Conservation (phyloP, 2,888 invertebrate genomes). For the Sepiola atlantica region DNA sequence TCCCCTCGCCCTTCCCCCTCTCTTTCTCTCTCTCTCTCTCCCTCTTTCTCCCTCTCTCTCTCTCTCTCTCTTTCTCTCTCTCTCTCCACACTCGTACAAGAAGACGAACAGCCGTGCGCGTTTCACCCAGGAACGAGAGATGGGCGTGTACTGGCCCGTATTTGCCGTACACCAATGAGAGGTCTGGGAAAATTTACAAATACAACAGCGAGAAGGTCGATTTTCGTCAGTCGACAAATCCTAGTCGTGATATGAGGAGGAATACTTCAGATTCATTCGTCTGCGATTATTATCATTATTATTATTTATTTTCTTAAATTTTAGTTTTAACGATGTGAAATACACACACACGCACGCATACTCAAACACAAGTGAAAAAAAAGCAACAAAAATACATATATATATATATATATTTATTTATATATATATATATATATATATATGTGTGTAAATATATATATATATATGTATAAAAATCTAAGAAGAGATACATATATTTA, state of each 20-base stretch:
- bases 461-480: too few relatives aligned
- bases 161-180: neutral
- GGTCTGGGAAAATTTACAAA: neutral
- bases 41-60: neutral
- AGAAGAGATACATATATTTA: too few relatives aligned
- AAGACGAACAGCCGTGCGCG: neutral
- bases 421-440: neutral
- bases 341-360: neutral
- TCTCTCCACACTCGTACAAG: neutral
- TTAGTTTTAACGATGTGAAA: neutral
- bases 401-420: neutral
- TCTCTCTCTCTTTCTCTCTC: too few relatives aligned
- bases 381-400: neutral
- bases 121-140: neutral
- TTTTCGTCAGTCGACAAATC: conserved; percentile 32
- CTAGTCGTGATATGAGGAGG: neutral
- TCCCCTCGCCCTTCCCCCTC: neutral
- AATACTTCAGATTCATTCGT: neutral
- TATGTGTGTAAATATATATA: neutral
- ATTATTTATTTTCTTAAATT: neutral
- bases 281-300: neutral
- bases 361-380: neutral
- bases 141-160: neutral
- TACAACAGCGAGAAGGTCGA: neutral
- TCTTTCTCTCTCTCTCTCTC: neutral